Conservation (phyloP, 2,797 vertebrate genomes). For the Leucoraja ocellata region DNA sequence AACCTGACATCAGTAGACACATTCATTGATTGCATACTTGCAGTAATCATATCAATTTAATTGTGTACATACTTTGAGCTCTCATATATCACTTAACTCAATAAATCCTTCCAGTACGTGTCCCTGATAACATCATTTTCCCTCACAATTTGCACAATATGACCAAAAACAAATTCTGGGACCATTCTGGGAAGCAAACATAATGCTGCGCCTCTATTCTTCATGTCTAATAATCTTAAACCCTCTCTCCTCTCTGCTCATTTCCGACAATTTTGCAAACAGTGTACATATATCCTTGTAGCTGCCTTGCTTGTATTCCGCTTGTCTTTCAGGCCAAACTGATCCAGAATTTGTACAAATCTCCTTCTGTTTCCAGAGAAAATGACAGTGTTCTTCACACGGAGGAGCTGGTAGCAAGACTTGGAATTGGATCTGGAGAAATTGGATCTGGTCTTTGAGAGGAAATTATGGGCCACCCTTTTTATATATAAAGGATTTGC, state of each 20-base stretch:
- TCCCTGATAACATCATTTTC: background rate
- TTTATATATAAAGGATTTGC: background rate
- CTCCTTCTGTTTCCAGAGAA: background rate
- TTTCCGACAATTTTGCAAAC: background rate
- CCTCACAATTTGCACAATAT: background rate
- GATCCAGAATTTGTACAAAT: background rate
- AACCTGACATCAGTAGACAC: background rate
- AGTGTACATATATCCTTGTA: background rate
- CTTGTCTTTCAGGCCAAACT: background rate
- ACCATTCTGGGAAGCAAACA: background rate
- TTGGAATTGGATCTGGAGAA: background rate
- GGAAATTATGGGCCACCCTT: background rate
- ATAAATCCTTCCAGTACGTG: background rate
- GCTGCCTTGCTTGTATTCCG: background rate
- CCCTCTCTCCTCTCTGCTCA: background rate
- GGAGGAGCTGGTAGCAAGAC: background rate
- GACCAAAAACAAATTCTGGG: background rate
- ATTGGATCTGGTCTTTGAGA: background rate
- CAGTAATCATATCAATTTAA: background rate
- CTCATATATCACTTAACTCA: conserved; percentile 9
- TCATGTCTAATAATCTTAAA: background rate
- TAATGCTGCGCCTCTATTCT: background rate
- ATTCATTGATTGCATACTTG: background rate
- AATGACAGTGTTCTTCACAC: background rate
- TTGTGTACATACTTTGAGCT: background rate